A percentile compares a stretch with the other conserved stretches of the same genome.
These are phyloP conservation scores for Phyllotreta cruciferae DNA, from an alignment of 2,888 invertebrate genomes.

Conservation along the genomic window DNA sequence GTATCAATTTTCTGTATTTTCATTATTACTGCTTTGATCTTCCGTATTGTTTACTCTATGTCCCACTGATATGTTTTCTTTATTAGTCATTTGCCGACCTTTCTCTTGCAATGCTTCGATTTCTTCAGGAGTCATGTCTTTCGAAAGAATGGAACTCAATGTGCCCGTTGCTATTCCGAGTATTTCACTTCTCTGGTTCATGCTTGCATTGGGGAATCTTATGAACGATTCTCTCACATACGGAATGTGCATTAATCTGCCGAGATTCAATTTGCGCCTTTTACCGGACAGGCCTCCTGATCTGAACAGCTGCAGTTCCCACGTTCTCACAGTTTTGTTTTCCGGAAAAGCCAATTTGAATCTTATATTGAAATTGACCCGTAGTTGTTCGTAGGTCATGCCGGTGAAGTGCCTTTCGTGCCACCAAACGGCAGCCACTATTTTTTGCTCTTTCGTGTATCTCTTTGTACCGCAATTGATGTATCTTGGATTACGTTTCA, in stretches of 20 bases:
- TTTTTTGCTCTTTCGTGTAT: constrained; percentile 19
- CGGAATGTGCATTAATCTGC: constrained; percentile 7
- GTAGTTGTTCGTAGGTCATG: constrained; percentile 10
- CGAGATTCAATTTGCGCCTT: background rate
- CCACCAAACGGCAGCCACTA: constrained; percentile 18
- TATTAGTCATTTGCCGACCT: too few species aligned
- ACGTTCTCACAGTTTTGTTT: background rate
- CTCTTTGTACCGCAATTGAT: background rate
- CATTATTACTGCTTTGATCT: too few species aligned
- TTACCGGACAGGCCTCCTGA: background rate
- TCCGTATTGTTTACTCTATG: too few species aligned
- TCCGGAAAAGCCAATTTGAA: constrained; percentile 8
- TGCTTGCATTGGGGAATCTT: constrained; percentile 5
- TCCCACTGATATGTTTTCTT: too few species aligned
- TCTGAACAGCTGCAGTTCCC: constrained; percentile 8
- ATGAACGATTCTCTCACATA: constrained; percentile 19
- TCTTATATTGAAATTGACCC: constrained; percentile 7
- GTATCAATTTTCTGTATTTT: too few species aligned
- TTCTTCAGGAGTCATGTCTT: constrained; percentile 5
- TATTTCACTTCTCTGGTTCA: background rate
- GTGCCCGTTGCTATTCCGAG: constrained; percentile 7
- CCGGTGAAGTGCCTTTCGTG: constrained; percentile 21
- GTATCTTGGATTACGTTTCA: background rate
- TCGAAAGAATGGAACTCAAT: constrained; percentile 1
- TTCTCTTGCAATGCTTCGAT: background rate